phyloP scores from a whole-genome alignment of 2,113 vertebrate genomes.

The Corythaixoides concolor region DNA sequence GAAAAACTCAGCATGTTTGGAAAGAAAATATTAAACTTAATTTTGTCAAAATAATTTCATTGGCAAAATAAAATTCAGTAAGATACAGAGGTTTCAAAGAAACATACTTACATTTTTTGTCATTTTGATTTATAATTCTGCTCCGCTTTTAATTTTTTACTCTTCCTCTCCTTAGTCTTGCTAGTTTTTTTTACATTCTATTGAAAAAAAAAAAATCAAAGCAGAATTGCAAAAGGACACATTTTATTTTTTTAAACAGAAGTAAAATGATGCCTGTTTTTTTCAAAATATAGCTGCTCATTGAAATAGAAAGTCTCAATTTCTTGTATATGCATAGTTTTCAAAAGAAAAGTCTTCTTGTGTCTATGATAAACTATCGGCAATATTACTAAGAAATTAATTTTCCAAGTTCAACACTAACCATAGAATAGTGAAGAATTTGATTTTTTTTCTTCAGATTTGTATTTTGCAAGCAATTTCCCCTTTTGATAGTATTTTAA shows the following conservation, averaged over 20 bases:
- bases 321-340: background rate
- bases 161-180: background rate
- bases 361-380: background rate
- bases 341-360: background rate
- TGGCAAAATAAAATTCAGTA: background rate
- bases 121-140: background rate
- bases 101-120: background rate
- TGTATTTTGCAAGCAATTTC: background rate
- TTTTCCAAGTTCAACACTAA: background rate
- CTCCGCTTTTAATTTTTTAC: background rate
- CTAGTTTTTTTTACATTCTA: background rate
- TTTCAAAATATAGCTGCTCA: background rate
- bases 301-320: background rate
- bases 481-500: background rate
- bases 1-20: background rate
- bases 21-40: background rate
- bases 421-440: background rate
- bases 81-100: background rate
- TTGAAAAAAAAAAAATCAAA: background rate
- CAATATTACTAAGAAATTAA: background rate
- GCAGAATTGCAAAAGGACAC: rapidly evolving
- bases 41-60: background rate
- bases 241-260: background rate
- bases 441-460: rapidly evolving
- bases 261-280: rapidly evolving